These are phyloP conservation scores for Panulirus ornatus DNA, from an alignment of 1,140 invertebrate species.

Conservation along the genomic window DNA sequence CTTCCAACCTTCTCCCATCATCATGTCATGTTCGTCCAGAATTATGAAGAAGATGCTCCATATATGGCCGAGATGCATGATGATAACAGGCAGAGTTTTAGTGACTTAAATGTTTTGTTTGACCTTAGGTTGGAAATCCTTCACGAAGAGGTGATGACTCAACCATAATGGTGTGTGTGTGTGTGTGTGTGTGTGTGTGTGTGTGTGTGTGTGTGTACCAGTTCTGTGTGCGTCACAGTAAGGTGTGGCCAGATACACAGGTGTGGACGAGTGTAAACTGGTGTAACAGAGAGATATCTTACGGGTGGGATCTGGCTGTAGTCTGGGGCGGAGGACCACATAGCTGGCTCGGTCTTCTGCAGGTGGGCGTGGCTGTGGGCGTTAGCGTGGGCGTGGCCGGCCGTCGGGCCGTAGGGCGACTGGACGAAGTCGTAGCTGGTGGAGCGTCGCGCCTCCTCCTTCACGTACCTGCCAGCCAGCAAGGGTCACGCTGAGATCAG, in stretches of 20 bases:
- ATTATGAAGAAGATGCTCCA: too few relatives aligned
- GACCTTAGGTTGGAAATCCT: too few relatives aligned
- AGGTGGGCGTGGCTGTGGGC: constrained; percentile 45
- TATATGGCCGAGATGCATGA: too few relatives aligned
- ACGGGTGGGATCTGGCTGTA: constrained; percentile 55
- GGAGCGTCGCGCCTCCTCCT: constrained; percentile 35
- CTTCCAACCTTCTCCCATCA: too few relatives aligned
- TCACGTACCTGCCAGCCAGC: constrained; percentile 40
- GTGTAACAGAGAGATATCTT: neutral
- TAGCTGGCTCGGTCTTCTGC: constrained; percentile 48
- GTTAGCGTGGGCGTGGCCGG: constrained; percentile 40
- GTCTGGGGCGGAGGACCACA: constrained; percentile 41
- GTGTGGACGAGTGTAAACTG: neutral
- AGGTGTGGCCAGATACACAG: neutral
- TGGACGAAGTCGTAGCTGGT: constrained; percentile 54
- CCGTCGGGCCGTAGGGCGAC: constrained; percentile 20
- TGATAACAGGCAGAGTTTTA: too few relatives aligned
- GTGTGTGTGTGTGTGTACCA: neutral
- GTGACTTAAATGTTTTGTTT: too few relatives aligned
- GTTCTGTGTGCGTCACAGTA: neutral
- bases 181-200: constrained; percentile 13
- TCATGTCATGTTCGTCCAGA: too few relatives aligned
- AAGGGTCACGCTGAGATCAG: neutral
- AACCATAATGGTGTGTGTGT: neutral
- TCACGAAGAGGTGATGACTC: too few relatives aligned